Evolutionary conservation across 2,113 vertebrate species (phyloP).

Genomic region (Acrocephalus arundinaceus): DNA sequence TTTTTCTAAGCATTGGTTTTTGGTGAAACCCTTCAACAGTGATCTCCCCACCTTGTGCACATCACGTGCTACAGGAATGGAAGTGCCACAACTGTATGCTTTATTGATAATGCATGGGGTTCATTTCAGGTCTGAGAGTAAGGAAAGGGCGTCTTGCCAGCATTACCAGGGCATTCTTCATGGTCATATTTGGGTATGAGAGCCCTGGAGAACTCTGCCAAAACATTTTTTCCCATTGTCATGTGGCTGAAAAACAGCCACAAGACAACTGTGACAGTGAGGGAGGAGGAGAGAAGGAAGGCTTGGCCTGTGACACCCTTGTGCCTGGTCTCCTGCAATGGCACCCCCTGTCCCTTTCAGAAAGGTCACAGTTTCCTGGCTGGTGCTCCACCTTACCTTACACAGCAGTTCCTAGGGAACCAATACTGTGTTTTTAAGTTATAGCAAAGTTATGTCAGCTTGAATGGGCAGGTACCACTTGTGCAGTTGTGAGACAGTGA

Average conservation of each 20-base stretch:
- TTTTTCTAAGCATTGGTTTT: background rate
- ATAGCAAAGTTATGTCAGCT: background rate
- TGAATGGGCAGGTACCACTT: background rate
- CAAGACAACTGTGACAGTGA: background rate
- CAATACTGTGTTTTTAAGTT: background rate
- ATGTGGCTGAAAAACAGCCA: background rate
- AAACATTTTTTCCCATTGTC: background rate
- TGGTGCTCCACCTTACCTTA: background rate
- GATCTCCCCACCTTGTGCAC: background rate
- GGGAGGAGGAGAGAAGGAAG: background rate
- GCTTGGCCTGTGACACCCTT: background rate
- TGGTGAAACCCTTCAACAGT: background rate
- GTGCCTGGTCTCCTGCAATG: background rate
- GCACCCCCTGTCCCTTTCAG: background rate
- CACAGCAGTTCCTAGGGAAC: background rate
- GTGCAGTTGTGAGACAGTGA: background rate
- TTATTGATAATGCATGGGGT: background rate
- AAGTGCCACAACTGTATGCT: fast-evolving
- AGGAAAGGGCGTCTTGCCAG: background rate
- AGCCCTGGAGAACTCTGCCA: background rate
- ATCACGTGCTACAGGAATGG: background rate
- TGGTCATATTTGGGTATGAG: background rate
- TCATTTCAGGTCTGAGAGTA: background rate
- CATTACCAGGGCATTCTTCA: background rate
- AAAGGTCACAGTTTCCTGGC: background rate